Evolutionary conservation across 1,140 invertebrate species (phyloP).

Genomic region (Thaumetopoea pityocampa): DNA sequence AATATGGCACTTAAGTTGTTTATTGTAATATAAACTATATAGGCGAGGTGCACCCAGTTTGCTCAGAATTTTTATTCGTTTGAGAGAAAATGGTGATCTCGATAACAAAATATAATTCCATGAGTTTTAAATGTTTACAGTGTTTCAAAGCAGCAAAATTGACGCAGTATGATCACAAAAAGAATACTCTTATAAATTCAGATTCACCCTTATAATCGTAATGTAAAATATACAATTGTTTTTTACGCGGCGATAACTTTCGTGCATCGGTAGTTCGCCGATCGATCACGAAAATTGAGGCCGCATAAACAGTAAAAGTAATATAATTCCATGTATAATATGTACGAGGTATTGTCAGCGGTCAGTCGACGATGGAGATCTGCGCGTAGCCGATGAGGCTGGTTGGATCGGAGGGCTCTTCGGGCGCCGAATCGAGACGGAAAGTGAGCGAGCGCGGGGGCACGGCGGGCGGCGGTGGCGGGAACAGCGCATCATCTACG

Average conservation of each 20-base stretch:
- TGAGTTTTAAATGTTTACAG: conserved; percentile 41
- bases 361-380: conserved; percentile 91
- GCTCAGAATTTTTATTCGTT: too few relatives aligned
- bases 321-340: conserved; percentile 56
- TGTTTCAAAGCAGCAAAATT: conserved; percentile 45
- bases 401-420: conserved; percentile 94
- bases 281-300: conserved; percentile 8
- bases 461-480: conserved; percentile 17
- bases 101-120: too few relatives aligned
- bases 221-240: conserved; percentile 47
- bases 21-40: conserved; percentile 5
- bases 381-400: conserved; percentile 97
- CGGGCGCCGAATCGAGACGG: conserved; percentile 83
- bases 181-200: conserved; percentile 56
- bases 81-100: too few relatives aligned
- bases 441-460: conserved; percentile 88
- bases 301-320: conserved; percentile 45
- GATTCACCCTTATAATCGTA: conserved; percentile 47
- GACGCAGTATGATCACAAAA: conserved; percentile 49
- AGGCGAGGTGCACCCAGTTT: too few relatives aligned
- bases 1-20: conserved; percentile 44
- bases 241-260: conserved; percentile 29
- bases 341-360: conserved; percentile 31
- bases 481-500: conserved; percentile 67
- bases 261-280: not conserved